These are phyloP conservation scores for Camponotus fellah DNA, from an alignment of 2,888 invertebrate genomes.

Conservation along the genomic window DNA sequence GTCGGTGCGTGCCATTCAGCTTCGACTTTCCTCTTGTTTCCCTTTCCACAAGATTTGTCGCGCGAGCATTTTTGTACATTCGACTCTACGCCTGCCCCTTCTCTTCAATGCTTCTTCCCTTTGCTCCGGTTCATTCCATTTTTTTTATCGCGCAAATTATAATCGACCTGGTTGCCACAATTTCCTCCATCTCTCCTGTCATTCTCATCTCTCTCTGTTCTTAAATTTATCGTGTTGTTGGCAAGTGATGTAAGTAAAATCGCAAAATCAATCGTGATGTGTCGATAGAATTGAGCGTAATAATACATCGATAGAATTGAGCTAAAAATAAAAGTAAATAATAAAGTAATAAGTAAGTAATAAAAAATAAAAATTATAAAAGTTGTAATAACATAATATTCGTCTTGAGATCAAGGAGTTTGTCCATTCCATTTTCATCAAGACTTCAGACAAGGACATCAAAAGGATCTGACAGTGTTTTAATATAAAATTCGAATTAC, in stretches of 20 bases:
- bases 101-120: background rate
- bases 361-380: background rate
- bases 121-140: slow-evolving; percentile 24
- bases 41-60: slow-evolving; percentile 67
- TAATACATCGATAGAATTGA: too few species aligned
- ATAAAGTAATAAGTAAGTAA: too few species aligned
- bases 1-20: slow-evolving; percentile 71
- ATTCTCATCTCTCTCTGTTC: background rate
- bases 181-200: background rate
- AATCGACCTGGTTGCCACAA: background rate
- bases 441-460: background rate
- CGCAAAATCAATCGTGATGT: background rate
- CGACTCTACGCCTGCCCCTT: background rate
- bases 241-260: slow-evolving; percentile 5
- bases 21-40: slow-evolving; percentile 69
- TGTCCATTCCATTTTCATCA: background rate
- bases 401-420: background rate
- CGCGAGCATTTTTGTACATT: slow-evolving; percentile 53
- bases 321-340: too few species aligned
- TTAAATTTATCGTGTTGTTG: background rate
- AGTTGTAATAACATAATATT: background rate
- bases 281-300: background rate
- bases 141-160: background rate
- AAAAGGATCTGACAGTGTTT: background rate
- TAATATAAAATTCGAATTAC: background rate